Percentiles rank a stretch among this genome's conserved stretches.
phyloP scores from a whole-genome alignment of 2,797 vertebrate species.

The Acestrorhynchus altus region DNA sequence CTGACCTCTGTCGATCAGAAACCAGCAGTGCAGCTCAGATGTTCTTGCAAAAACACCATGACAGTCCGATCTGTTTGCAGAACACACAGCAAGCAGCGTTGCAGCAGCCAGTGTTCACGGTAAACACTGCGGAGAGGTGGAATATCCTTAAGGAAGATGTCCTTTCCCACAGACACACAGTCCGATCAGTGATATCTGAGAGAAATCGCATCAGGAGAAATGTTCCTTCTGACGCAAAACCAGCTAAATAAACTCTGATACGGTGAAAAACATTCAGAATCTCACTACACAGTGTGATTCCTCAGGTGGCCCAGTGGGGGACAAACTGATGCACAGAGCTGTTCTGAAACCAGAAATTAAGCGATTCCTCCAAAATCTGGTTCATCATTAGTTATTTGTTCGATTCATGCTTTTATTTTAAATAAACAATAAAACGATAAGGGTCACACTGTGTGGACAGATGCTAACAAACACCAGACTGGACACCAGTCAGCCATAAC shows the following conservation, averaged over 20 bases:
- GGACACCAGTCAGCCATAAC: too few relatives aligned
- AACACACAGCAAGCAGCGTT: slow-evolving; percentile 9
- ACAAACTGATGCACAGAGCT: too few relatives aligned
- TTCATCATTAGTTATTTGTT: too few relatives aligned
- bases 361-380: too few relatives aligned
- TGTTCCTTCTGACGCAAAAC: not conserved
- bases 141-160: not conserved
- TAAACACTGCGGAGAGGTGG: not conserved
- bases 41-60: not conserved
- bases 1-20: too few relatives aligned
- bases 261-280: not conserved
- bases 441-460: too few relatives aligned
- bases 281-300: not conserved
- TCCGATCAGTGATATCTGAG: not conserved
- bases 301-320: too few relatives aligned
- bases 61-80: not conserved
- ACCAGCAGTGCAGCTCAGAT: slow-evolving; percentile 5
- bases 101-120: not conserved
- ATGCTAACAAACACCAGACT: too few relatives aligned
- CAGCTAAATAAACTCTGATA: too few relatives aligned
- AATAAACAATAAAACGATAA: too few relatives aligned
- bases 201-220: not conserved
- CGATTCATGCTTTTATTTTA: too few relatives aligned
- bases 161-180: not conserved
- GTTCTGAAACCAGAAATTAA: too few relatives aligned